Base-by-base conservation (phyloP, 2,113 vertebrate genomes). In the Lophura nycthemera region DNA sequence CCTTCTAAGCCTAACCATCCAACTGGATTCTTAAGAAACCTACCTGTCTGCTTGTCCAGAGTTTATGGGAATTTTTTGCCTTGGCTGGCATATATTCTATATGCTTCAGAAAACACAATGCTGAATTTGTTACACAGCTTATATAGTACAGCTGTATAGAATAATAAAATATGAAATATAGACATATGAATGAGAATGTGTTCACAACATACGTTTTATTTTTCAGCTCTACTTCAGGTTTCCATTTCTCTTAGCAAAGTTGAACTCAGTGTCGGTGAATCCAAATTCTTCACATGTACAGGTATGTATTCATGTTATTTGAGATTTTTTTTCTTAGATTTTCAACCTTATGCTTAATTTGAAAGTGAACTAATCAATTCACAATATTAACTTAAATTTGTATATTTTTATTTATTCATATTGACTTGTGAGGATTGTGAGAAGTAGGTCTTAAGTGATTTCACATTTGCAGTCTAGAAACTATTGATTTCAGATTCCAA, bases 251-350 rank as follows among this genome's bases (percentile, higher is more conserved):
- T 99, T 96, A 99, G 98, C 97, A 99, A 99, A 98, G 99, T 99
- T 96, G 99, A 99, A 96, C 98, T 99, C 89, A 99, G 99, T 82
- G 99, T 99, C 45, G 99, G 99, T 50, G 99, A 99, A 97, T 99
- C 99, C 86, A 99, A 99, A 97, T 99, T 99, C 98, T 99, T 99
- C 98, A 99, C 98, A 86, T 99, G 99, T 93, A 99, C 99, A 98
- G 99, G 99, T 99, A 98, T 61, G 95, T 92, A 89, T 73, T 74
- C 3, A 72, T 36, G 77, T 81, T 52, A 71, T n/a, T 90, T 17
- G 43, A 61, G 12, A 1, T 25, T 11, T 48, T 40, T 40, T 64
- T 61, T 64, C 3, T 22, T 38, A 65, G 13, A 45, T 15, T 92
- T 69, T 74, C 3, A 38, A 19, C 1, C 18, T 81, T 54, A 64